Evolutionary conservation across 1,140 invertebrate genomes (phyloP).

Genomic region (Contarinia nasturtii): DNA sequence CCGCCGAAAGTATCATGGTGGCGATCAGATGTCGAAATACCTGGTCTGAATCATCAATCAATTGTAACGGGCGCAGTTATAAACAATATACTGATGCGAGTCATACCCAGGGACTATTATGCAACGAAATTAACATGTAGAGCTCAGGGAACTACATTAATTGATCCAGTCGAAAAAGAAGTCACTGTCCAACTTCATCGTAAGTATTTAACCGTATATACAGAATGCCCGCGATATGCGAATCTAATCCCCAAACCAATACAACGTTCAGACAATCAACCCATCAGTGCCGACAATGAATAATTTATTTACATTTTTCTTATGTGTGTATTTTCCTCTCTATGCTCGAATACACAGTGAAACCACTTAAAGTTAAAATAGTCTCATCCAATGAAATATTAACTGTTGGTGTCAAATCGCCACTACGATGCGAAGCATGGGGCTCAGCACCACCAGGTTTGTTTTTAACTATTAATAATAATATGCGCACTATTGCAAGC

Average conservation of each 20-base stretch:
- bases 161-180: slow-evolving; percentile 33
- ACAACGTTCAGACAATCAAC: too few species aligned
- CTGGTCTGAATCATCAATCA: slow-evolving; percentile 39
- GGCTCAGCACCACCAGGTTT: slow-evolving; percentile 43
- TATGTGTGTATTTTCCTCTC: too few species aligned
- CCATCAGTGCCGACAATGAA: too few species aligned
- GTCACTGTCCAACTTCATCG: slow-evolving; percentile 43
- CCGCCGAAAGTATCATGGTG: slow-evolving; percentile 61
- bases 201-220: slow-evolving; percentile 26
- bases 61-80: slow-evolving; percentile 35
- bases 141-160: slow-evolving; percentile 39
- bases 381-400: slow-evolving; percentile 35
- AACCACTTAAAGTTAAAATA: slow-evolving; percentile 47
- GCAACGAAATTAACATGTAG: slow-evolving; percentile 43
- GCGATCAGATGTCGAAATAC: slow-evolving; percentile 46
- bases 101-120: slow-evolving; percentile 37
- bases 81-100: slow-evolving; percentile 43
- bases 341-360: slow-evolving; percentile 34
- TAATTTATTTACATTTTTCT: too few species aligned
- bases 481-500: too few species aligned
- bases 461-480: too few species aligned
- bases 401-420: slow-evolving; percentile 36
- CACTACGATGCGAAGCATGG: slow-evolving; percentile 43
- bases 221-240: too few species aligned
- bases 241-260: too few species aligned